Percentiles rank a stretch among this genome's conserved stretches.
phyloP scores from a whole-genome alignment of 1,140 invertebrate species.

The Idris sp. region DNA sequence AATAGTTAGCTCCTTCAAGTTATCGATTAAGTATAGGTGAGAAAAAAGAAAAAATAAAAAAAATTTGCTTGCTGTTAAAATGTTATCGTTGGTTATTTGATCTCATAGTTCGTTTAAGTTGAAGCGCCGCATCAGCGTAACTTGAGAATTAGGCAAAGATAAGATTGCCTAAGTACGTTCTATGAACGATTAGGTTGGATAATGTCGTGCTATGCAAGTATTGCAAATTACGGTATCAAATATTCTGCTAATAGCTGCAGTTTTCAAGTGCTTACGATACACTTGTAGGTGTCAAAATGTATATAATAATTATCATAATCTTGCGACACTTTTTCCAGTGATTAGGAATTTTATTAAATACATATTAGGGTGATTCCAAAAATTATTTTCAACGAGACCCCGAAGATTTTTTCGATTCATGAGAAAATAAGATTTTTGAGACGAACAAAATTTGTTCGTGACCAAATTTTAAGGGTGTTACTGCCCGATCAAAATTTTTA shows the following conservation, averaged over 20 bases:
- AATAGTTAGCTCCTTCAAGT: background rate
- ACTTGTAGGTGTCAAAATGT: constrained; percentile 49
- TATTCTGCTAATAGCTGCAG: constrained; percentile 68
- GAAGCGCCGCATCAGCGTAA: constrained; percentile 70
- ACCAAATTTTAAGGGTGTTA: too few relatives aligned
- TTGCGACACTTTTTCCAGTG: constrained; percentile 49
- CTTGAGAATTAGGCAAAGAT: constrained; percentile 70
- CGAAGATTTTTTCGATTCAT: too few relatives aligned
- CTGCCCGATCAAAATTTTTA: too few relatives aligned
- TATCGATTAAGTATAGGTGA: constrained; percentile 2
- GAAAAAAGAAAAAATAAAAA: too few relatives aligned
- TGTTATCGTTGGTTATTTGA: constrained; percentile 31
- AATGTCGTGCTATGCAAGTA: constrained; percentile 66
- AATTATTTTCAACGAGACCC: too few relatives aligned
- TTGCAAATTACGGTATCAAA: constrained; percentile 44
- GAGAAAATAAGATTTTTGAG: too few relatives aligned
- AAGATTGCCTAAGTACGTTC: constrained; percentile 71
- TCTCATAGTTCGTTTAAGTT: constrained; percentile 35
- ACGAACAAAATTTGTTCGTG: too few relatives aligned
- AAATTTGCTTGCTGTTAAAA: constrained; percentile 3
- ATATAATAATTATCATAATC: constrained; percentile 58
- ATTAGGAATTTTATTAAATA: constrained; percentile 62
- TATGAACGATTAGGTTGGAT: constrained; percentile 70
- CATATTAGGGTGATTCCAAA: too few relatives aligned
- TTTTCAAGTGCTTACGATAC: constrained; percentile 61